Evolutionary conservation across 2,888 invertebrate species (phyloP).

Genomic region (Aphodius granarius): DNA sequence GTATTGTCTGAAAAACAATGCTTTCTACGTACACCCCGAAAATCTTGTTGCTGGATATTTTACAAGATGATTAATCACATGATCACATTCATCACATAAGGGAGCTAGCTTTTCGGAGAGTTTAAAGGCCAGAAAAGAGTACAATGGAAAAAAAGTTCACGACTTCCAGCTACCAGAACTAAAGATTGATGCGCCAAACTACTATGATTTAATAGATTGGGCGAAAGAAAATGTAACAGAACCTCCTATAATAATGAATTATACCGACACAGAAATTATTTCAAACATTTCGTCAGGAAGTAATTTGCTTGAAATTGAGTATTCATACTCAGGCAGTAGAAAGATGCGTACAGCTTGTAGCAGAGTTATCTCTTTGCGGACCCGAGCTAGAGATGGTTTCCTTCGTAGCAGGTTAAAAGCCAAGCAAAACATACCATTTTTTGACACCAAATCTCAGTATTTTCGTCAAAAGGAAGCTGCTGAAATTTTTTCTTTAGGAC

Average conservation of each 20-base stretch:
- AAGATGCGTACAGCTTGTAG: slow-evolving; percentile 30
- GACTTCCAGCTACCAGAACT: slow-evolving; percentile 17
- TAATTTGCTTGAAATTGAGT: slow-evolving; percentile 12
- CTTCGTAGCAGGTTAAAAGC: slow-evolving; percentile 17
- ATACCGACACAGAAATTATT: slow-evolving; percentile 17
- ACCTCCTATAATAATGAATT: slow-evolving; percentile 20
- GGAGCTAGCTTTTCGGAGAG: slow-evolving; percentile 13
- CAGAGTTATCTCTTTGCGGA: slow-evolving; percentile 23
- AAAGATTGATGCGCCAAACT: slow-evolving; percentile 15
- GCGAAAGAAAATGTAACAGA: slow-evolving; percentile 17
- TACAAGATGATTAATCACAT: slow-evolving; percentile 20
- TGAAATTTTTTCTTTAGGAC: neutral
- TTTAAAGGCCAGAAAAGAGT: slow-evolving; percentile 17
- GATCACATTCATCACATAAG: no score
- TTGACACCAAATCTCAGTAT: slow-evolving; percentile 17
- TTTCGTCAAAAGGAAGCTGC: neutral
- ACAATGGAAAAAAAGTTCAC: slow-evolving; percentile 16
- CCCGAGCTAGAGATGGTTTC: slow-evolving; percentile 22
- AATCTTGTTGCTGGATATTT: slow-evolving; percentile 24
- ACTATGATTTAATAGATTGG: slow-evolving; percentile 22
- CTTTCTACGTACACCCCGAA: slow-evolving; percentile 12
- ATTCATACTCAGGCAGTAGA: slow-evolving; percentile 29
- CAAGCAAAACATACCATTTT: slow-evolving; percentile 14
- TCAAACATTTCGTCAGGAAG: slow-evolving; percentile 11
- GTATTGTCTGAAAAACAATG: slow-evolving; percentile 12